Conservation (phyloP, 2,113 vertebrate genomes). For the Microcebus lehilahytsara region DNA sequence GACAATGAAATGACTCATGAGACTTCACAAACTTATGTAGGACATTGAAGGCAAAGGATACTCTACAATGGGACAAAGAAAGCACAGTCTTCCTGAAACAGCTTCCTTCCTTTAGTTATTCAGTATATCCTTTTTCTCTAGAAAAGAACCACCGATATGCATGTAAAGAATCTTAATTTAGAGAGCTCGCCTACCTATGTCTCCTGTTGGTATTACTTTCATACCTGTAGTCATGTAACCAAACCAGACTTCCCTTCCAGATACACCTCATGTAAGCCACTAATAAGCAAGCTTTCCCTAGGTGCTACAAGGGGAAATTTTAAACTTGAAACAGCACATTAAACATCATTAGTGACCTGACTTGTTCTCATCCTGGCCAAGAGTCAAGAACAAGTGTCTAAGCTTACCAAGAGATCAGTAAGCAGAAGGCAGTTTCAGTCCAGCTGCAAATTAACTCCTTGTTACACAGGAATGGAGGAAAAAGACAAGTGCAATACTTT, state of each 20-base stretch:
- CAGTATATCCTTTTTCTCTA: neutral
- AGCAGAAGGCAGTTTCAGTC: neutral
- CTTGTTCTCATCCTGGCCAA: neutral
- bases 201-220: neutral
- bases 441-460: neutral
- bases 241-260: neutral
- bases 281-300: neutral
- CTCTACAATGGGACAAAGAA: neutral
- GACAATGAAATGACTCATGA: neutral
- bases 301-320: neutral
- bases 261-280: neutral
- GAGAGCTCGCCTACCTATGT: neutral
- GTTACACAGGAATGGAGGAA: neutral
- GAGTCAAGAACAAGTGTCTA: neutral
- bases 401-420: neutral
- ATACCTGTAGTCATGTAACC: neutral
- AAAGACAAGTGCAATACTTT: neutral
- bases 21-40: neutral
- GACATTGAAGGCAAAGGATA: neutral
- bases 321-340: neutral
- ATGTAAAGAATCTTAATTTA: neutral
- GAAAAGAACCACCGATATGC: neutral
- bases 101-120: neutral
- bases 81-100: neutral
- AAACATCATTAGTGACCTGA: neutral